Percentiles rank a stretch among this genome's conserved stretches.
Evolutionary conservation across 2,797 vertebrate genomes (phyloP).

Genomic region (Bradypodion ventrale): DNA sequence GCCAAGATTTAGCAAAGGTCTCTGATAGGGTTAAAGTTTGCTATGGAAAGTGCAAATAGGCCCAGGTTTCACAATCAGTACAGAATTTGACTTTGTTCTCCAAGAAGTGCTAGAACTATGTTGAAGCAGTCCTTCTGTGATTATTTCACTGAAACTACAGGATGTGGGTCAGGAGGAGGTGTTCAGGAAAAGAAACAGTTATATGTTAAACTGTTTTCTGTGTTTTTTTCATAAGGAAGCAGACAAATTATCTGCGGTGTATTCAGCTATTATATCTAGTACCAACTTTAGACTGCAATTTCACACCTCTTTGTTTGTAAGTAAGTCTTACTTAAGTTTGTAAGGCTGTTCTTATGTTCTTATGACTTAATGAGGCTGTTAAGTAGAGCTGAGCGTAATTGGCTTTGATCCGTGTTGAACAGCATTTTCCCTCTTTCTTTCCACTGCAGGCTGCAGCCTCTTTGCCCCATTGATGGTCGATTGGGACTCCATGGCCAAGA

Average conservation of each 20-base stretch:
- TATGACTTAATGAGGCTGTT: not conserved
- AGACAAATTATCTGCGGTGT: too few species aligned
- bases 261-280: not conserved
- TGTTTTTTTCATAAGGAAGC: not conserved
- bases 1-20: too few species aligned
- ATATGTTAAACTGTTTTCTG: not conserved
- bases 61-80: not conserved
- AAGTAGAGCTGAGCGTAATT: not conserved
- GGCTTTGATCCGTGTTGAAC: not conserved
- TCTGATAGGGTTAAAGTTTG: not conserved
- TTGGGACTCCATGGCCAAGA: conserved; percentile 76
- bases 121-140: not conserved
- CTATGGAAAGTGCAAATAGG: not conserved
- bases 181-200: not conserved
- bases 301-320: not conserved
- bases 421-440: not conserved
- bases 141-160: not conserved
- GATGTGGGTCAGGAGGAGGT: not conserved
- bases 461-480: conserved; percentile 87
- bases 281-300: not conserved
- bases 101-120: not conserved
- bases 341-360: too few species aligned
- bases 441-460: conserved; percentile 86
- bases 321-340: not conserved
- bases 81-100: not conserved